Evolutionary conservation across 2,113 vertebrate species (phyloP).

Genomic region (Larimichthys crocea): DNA sequence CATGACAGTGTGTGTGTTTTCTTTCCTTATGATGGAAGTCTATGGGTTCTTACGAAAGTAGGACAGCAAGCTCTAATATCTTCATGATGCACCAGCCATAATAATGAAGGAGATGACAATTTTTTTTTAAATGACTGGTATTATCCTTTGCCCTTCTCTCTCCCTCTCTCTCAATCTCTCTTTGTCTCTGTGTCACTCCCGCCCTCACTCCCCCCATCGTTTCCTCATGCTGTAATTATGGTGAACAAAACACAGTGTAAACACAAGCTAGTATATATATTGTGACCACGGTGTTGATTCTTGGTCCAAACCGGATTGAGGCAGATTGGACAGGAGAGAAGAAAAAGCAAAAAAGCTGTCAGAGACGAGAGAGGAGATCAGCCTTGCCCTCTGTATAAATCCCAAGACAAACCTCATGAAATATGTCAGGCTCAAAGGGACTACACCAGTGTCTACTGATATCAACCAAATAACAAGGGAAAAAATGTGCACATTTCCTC

Average conservation of each 20-base stretch:
- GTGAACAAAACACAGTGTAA: conserved; percentile 67
- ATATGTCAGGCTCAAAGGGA: not conserved
- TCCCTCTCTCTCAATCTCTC: not conserved
- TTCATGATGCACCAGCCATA: not conserved
- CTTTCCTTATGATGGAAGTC: too few species aligned
- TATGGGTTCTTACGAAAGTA: not conserved
- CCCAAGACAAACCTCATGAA: conserved; percentile 33
- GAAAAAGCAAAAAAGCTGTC: conserved; percentile 22
- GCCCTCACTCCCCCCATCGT: not conserved
- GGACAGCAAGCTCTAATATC: not conserved
- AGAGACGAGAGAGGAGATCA: conserved; percentile 8
- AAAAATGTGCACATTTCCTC: conserved; percentile 1
- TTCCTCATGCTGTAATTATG: conserved; percentile 72
- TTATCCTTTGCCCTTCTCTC: not conserved
- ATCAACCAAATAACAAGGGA: conserved; percentile 28
- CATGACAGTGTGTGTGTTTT: not conserved
- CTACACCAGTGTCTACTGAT: conserved; percentile 12
- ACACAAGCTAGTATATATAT: conserved; percentile 66
- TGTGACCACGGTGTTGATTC: conserved; percentile 57
- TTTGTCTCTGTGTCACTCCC: not conserved
- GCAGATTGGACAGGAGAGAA: conserved; percentile 21
- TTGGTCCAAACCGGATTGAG: conserved; percentile 64
- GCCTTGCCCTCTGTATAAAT: conserved; percentile 12
- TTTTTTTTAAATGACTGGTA: not conserved
- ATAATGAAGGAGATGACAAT: not conserved